Conservation (phyloP, 2,113 vertebrate genomes). For the Oreocharis arfaki region DNA sequence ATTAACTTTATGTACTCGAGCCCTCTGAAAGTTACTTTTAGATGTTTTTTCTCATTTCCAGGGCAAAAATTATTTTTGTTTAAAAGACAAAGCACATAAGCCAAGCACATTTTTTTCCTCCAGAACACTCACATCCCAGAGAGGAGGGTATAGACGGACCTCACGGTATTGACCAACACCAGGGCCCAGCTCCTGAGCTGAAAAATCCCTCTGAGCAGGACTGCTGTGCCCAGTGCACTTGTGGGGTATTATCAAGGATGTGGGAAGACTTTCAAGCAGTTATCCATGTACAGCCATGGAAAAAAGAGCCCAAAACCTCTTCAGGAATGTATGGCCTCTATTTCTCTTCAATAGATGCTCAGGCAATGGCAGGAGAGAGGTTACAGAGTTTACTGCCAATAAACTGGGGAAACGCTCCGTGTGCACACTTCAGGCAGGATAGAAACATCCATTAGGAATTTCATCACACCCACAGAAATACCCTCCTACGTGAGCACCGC, state of each 20-base stretch:
- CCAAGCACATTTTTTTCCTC: neutral
- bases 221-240: neutral
- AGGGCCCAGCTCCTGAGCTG: neutral
- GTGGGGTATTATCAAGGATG: neutral
- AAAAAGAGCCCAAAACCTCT: slow-evolving; percentile 16
- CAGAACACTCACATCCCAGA: neutral
- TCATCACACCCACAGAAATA: slow-evolving; percentile 71
- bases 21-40: slow-evolving; percentile 25
- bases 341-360: slow-evolving; percentile 43
- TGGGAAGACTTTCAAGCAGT: neutral
- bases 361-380: slow-evolving; percentile 34
- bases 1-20: slow-evolving; percentile 74
- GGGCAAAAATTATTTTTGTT: slow-evolving; percentile 25
- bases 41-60: neutral
- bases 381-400: slow-evolving; percentile 56
- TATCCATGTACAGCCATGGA: neutral
- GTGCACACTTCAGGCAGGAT: slow-evolving; percentile 55
- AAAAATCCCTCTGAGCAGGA: neutral
- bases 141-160: neutral
- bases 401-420: slow-evolving; percentile 50
- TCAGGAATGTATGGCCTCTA: slow-evolving; percentile 10
- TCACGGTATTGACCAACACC: neutral
- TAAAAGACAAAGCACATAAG: slow-evolving; percentile 15
- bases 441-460: slow-evolving; percentile 68
- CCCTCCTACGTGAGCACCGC: slow-evolving; percentile 48